These are phyloP conservation scores for Fragum sueziense DNA, from an alignment of 2,888 invertebrate species.

Conservation along the genomic window DNA sequence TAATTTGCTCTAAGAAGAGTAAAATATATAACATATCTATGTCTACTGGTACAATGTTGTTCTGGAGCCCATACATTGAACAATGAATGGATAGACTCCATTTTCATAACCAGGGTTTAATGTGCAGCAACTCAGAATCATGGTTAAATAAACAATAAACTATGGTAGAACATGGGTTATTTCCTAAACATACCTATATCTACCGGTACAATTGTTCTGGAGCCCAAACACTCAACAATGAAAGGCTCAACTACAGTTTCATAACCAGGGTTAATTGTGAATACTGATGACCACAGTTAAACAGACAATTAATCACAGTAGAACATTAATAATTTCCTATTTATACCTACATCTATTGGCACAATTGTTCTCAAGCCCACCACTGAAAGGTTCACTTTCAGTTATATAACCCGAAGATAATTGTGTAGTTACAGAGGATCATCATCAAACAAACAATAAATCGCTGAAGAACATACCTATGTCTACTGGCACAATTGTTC, in stretches of 20 bases:
- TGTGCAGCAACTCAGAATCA: conserved; percentile 63
- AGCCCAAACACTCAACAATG: conserved; percentile 67
- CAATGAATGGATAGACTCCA: conserved; percentile 66
- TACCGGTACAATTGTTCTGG: conserved; percentile 43
- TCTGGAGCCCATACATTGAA: conserved; percentile 66
- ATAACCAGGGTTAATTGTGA: conserved; percentile 73
- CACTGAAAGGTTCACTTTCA: too few relatives aligned
- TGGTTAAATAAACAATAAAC: too few relatives aligned
- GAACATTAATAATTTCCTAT: too few relatives aligned
- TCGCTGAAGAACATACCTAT: conserved; percentile 1
- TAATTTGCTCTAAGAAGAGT: too few relatives aligned
- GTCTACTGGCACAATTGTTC: conserved; percentile 41
- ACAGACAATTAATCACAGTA: too few relatives aligned
- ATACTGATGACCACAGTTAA: too few relatives aligned
- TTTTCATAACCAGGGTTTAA: conserved; percentile 72
- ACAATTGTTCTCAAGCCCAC: background rate
- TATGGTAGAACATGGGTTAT: too few relatives aligned
- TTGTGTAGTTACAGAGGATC: too few relatives aligned
- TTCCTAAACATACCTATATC: conserved; percentile 14
- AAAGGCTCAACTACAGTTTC: conserved; percentile 64
- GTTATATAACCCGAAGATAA: too few relatives aligned
- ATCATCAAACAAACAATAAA: background rate
- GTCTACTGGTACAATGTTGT: conserved; percentile 38
- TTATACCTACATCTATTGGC: too few relatives aligned
- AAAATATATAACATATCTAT: conserved; percentile 11